A percentile compares a stretch with the other conserved stretches of the same genome.
Conservation (phyloP, 1,140 invertebrate species). For the Apis dorsata region DNA sequence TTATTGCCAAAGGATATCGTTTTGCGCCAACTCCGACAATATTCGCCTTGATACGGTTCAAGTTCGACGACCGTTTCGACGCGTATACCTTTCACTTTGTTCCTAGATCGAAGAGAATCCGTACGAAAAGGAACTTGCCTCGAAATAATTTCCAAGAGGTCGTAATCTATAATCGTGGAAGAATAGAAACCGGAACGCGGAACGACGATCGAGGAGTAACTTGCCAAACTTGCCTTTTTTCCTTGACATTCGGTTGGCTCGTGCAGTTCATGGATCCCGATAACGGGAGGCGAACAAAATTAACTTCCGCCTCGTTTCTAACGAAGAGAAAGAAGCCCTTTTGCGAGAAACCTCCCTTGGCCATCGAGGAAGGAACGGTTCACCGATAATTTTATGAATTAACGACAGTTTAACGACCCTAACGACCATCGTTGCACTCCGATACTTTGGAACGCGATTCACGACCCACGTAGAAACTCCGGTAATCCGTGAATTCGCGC, state of each 20-base stretch:
- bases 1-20: conserved; percentile 25
- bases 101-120: conserved; percentile 15
- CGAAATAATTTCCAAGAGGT: not conserved
- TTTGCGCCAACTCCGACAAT: conserved; percentile 17
- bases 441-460: too few species aligned
- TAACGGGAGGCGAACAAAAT: not conserved
- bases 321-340: not conserved
- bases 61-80: conserved; percentile 15
- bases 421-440: too few species aligned
- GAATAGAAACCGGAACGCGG: conserved; percentile 4
- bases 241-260: not conserved
- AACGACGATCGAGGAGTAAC: conserved; percentile 26
- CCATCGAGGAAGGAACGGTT: not conserved
- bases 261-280: conserved; percentile 5
- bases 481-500: not conserved
- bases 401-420: not conserved
- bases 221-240: not conserved
- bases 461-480: too few species aligned
- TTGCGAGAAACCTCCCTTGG: not conserved
- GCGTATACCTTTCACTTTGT: conserved; percentile 52
- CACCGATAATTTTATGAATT: not conserved
- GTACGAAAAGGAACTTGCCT: conserved; percentile 8
- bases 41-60: not conserved
- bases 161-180: conserved; percentile 32
- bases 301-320: not conserved